These are phyloP conservation scores for Caretta caretta DNA, from an alignment of 2,113 vertebrate genomes.

Conservation along the genomic window DNA sequence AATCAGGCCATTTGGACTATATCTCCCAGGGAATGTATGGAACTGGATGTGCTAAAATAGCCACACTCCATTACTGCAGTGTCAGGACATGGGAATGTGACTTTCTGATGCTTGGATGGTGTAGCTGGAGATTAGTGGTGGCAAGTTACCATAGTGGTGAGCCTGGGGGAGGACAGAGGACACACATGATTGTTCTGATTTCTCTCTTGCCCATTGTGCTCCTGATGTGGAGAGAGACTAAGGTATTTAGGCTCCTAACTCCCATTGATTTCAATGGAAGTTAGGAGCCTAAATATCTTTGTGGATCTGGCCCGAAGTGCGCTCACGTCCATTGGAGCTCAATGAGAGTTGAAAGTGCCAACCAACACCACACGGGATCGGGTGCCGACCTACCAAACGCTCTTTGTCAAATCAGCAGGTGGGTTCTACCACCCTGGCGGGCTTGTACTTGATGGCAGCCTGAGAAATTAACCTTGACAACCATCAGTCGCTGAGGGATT, in stretches of 20 bases:
- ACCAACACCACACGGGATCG: neutral
- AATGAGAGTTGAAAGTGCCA: neutral
- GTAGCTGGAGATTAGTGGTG: too few species aligned
- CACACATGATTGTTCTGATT: neutral
- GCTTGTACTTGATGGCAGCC: neutral
- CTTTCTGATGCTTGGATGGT: neutral
- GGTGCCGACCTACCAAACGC: neutral
- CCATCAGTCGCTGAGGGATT: neutral
- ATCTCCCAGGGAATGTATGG: neutral
- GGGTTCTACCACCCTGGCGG: neutral
- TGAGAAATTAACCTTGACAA: fast-evolving
- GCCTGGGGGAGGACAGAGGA: neutral
- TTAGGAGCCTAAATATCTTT: neutral
- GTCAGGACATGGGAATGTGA: neutral
- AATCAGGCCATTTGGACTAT: neutral
- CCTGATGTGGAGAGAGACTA: neutral
- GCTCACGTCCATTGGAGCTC: neutral
- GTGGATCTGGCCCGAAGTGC: neutral
- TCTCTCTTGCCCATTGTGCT: neutral
- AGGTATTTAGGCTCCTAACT: neutral
- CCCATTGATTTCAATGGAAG: neutral
- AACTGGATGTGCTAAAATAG: neutral
- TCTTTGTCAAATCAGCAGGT: neutral
- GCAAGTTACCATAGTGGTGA: neutral
- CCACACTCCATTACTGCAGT: neutral